A percentile compares a stretch with the other conserved stretches of the same genome.
Conservation (phyloP, 2,113 vertebrate genomes). For the rabbit (Oryctolagus cuniculus) region mOryCun1.1 NC_091433.1:123550001-123550500, state of each 20-base stretch:
- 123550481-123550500: not conserved
- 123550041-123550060: slow-evolving; percentile 51
- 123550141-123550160: not conserved
- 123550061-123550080: not conserved
- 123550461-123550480: not conserved
- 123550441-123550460: not conserved
- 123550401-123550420: not conserved
- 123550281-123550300: not conserved
- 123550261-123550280: not conserved
- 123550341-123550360: not conserved
- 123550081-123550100: not conserved
- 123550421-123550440: not conserved
- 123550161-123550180: slow-evolving; percentile 17
- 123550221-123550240: not conserved
- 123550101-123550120: not conserved
- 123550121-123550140: slow-evolving; percentile 48
- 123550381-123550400: not conserved
- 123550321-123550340: not conserved
- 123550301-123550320: not conserved
- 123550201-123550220: not conserved
- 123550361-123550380: not conserved
- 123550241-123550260: not conserved
- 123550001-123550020: slow-evolving; percentile 2
- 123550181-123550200: not conserved
- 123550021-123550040: not conserved